phyloP scores from a whole-genome alignment of 2,797 vertebrate species.

The Calcarius lapponicus region DNA sequence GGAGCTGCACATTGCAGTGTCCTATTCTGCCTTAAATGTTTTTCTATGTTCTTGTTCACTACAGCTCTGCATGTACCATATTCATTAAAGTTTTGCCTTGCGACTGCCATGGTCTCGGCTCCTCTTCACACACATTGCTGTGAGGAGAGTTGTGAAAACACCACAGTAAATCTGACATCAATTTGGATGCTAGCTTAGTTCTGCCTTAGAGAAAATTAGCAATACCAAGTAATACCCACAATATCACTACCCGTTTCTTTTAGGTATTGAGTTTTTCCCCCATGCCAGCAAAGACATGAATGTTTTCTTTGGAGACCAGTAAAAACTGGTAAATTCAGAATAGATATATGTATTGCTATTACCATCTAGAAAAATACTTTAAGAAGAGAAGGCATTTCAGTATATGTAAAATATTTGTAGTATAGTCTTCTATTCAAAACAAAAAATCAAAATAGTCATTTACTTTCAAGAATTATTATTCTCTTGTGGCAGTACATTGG shows the following conservation, averaged over 20 bases:
- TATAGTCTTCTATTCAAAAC: conserved; percentile 34
- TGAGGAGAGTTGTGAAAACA: not conserved
- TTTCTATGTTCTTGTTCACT: not conserved
- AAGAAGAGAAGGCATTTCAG: not conserved
- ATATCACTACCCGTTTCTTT: not conserved
- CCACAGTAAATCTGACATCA: not conserved
- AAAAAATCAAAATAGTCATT: conserved; percentile 9
- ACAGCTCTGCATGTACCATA: not conserved
- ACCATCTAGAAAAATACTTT: not conserved
- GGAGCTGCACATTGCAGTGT: not conserved
- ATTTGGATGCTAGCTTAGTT: not conserved
- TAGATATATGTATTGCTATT: not conserved
- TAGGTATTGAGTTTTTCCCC: not conserved
- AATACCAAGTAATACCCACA: not conserved
- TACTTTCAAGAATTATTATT: not conserved
- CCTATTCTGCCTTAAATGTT: not conserved
- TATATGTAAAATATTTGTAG: conserved; percentile 8
- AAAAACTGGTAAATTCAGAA: not conserved
- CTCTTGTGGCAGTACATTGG: not conserved
- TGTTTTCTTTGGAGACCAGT: not conserved
- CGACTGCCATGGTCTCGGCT: not conserved
- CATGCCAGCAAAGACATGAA: not conserved
- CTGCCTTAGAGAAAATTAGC: not conserved
- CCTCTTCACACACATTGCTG: not conserved
- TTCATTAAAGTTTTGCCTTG: not conserved